Conservation (phyloP, 2,888 invertebrate genomes). For the Cylloceria caligata region DNA sequence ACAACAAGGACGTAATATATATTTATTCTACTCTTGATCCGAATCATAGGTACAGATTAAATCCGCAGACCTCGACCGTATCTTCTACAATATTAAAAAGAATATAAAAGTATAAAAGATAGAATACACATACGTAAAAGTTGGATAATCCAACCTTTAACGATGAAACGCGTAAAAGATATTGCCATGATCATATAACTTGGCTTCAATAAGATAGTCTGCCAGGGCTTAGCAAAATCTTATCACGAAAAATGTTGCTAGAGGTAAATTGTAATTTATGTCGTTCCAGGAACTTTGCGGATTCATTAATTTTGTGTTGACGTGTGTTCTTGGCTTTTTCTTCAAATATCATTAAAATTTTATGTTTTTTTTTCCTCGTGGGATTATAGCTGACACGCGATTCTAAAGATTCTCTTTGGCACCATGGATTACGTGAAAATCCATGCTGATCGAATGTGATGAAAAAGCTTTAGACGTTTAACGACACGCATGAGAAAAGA, state of each 20-base stretch:
- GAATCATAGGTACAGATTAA: neutral
- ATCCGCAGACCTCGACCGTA: neutral
- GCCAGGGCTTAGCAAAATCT: neutral
- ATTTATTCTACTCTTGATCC: neutral
- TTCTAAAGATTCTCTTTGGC: neutral
- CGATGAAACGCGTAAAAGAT: neutral
- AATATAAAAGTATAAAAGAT: conserved; percentile 8
- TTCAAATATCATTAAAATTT: neutral
- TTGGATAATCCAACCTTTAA: conserved; percentile 11
- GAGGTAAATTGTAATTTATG: neutral
- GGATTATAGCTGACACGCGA: neutral
- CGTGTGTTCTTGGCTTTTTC: neutral
- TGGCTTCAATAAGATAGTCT: neutral
- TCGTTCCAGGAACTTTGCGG: neutral
- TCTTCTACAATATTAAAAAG: neutral
- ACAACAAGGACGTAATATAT: neutral
- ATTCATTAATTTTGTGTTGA: conserved; percentile 1
- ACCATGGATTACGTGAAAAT: neutral
- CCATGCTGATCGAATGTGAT: neutral
- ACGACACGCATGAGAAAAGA: conserved; percentile 6
- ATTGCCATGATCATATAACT: conserved; percentile 24
- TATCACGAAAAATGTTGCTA: conserved; percentile 4
- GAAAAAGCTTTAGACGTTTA: conserved; percentile 29
- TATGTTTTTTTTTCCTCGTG: neutral
- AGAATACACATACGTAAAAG: conserved; percentile 29